These are phyloP conservation scores for Lanius ludovicianus DNA, from an alignment of 2,113 vertebrate species.

Conservation along the genomic window DNA sequence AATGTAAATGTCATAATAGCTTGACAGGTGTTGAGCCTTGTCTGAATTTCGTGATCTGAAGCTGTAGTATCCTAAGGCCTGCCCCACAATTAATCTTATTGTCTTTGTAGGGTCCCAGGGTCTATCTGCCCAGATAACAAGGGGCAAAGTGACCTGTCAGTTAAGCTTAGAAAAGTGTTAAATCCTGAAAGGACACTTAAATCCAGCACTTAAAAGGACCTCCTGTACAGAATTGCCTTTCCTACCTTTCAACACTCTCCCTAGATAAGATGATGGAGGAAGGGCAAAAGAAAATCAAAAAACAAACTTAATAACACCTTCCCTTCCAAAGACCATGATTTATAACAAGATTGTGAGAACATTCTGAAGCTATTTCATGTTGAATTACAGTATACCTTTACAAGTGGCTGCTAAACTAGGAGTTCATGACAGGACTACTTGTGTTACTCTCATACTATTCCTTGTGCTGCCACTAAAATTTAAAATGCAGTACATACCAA, in stretches of 20 bases:
- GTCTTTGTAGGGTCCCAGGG: slow-evolving; percentile 22
- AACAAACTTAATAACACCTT: slow-evolving; percentile 81
- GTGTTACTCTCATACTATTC: slow-evolving; percentile 66
- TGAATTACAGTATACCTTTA: slow-evolving; percentile 83
- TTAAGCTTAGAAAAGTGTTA: slow-evolving; percentile 46
- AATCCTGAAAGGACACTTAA: slow-evolving; percentile 64
- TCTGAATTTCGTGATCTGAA: slow-evolving; percentile 40
- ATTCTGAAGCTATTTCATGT: slow-evolving; percentile 82
- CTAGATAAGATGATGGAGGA: slow-evolving; percentile 75
- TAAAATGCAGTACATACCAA: slow-evolving; percentile 83
- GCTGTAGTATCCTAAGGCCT: slow-evolving; percentile 12
- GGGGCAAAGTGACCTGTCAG: slow-evolving; percentile 66
- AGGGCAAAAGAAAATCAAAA: slow-evolving; percentile 74
- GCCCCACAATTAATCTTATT: slow-evolving; percentile 44
- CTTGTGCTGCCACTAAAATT: slow-evolving; percentile 78
- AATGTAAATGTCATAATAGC: slow-evolving; percentile 54
- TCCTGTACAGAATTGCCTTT: slow-evolving; percentile 73
- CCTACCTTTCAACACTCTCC: slow-evolving; percentile 67
- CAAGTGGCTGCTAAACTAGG: slow-evolving; percentile 74
- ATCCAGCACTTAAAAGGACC: slow-evolving; percentile 68
- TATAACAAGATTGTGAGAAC: slow-evolving; percentile 80
- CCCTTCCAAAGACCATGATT: slow-evolving; percentile 75
- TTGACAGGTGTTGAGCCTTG: slow-evolving; percentile 41
- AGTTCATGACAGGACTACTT: slow-evolving; percentile 66
- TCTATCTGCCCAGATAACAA: slow-evolving; percentile 49